These are phyloP conservation scores for Fabriciana adippe DNA, from an alignment of 2,888 invertebrate species.

Conservation along the genomic window DNA sequence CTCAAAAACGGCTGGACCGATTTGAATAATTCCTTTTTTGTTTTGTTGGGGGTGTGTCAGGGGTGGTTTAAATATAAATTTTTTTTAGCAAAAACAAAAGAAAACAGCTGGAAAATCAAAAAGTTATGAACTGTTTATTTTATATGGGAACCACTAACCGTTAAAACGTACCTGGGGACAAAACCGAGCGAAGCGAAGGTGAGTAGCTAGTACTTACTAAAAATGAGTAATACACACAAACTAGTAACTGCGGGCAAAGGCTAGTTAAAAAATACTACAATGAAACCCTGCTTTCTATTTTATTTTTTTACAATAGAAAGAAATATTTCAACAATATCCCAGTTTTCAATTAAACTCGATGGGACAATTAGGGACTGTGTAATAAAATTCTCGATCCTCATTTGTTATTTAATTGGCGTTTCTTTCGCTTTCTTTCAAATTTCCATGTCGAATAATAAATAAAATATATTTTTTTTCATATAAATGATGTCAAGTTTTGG, in stretches of 20 bases:
- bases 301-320: not conserved
- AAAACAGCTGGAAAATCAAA: too few relatives aligned
- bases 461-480: conserved; percentile 1
- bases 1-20: too few relatives aligned
- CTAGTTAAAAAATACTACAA: not conserved
- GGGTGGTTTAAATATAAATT: too few relatives aligned
- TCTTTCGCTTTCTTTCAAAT: conserved; percentile 5
- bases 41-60: too few relatives aligned
- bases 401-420: conserved; percentile 18
- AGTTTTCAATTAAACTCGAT: conserved; percentile 6
- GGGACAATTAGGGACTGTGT: conserved; percentile 1
- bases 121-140: too few relatives aligned
- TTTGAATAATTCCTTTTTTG: too few relatives aligned
- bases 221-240: too few relatives aligned
- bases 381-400: conserved; percentile 18
- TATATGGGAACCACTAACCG: too few relatives aligned
- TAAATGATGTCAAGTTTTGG: not conserved
- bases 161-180: too few relatives aligned
- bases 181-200: too few relatives aligned
- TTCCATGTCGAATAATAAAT: conserved; percentile 8
- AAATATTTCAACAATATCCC: conserved; percentile 11
- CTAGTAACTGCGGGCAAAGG: not conserved
- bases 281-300: not conserved
- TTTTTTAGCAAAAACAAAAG: too few relatives aligned
- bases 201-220: too few relatives aligned